Conservation (phyloP, 30 jellyfish, hydroid and myxozoan species). For the Chrysaora quinquecirrha region DNA sequence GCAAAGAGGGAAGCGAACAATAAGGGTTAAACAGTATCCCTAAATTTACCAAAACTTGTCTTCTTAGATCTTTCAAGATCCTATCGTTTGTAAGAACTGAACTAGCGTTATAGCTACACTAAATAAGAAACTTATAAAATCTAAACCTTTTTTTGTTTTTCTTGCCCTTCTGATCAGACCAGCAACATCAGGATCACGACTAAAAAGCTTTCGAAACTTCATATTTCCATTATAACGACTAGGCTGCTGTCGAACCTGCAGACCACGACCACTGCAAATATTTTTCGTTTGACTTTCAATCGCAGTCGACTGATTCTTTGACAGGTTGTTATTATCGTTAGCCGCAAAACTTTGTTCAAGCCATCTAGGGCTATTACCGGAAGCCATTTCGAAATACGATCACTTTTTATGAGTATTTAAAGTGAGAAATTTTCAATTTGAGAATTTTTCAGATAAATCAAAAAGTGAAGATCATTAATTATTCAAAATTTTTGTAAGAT, state of each 20-base stretch:
- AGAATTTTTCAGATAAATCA: background rate
- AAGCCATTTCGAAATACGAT: background rate
- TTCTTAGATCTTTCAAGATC: no score
- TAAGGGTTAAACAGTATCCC: no score
- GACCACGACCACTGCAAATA: constrained; percentile 4
- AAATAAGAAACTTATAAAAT: no score
- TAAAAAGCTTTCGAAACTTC: constrained; percentile 57
- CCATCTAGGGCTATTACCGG: background rate
- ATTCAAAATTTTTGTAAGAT: background rate
- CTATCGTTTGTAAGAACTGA: no score
- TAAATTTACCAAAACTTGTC: no score
- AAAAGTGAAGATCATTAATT: background rate
- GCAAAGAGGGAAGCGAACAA: no score
- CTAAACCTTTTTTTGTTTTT: constrained; percentile 44
- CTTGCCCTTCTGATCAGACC: constrained; percentile 49
- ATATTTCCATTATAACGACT: constrained; percentile 44
- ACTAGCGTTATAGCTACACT: no score
- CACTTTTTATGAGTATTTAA: background rate
- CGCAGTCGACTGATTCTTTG: background rate
- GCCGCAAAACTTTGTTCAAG: background rate
- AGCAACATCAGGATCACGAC: constrained; percentile 57
- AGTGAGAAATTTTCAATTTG: background rate
- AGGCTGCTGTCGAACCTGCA: constrained; percentile 61
- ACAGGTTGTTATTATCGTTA: background rate
- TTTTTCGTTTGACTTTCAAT: background rate